Percentiles rank a stretch among this genome's conserved stretches.
phyloP scores from a whole-genome alignment of 2,888 invertebrate genomes.

The Apotomis capreana region DNA sequence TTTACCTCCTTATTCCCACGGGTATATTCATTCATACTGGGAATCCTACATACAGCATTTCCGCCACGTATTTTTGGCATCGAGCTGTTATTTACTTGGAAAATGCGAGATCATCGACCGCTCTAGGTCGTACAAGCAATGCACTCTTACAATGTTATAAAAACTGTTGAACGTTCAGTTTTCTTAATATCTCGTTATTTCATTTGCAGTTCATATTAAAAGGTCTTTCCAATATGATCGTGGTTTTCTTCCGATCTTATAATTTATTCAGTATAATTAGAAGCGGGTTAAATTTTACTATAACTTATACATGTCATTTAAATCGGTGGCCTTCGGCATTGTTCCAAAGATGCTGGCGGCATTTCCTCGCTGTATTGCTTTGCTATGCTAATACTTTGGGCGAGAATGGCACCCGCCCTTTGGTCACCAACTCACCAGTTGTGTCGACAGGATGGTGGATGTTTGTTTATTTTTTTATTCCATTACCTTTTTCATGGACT shows the following conservation, averaged over 20 bases:
- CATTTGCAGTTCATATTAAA: constrained; percentile 5
- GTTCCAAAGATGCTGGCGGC: too few relatives aligned
- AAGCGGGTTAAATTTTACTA: too few relatives aligned
- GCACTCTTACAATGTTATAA: constrained; percentile 42
- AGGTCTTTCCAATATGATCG: constrained; percentile 2
- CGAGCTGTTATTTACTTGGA: constrained; percentile 49
- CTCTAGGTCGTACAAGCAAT: constrained; percentile 52
- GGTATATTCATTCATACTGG: constrained; percentile 21
- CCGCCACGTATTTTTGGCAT: constrained; percentile 48
- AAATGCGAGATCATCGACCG: constrained; percentile 52
- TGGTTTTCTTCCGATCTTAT: neutral
- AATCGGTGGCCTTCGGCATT: too few relatives aligned
- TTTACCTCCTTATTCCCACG: neutral
- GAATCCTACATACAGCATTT: constrained; percentile 24
- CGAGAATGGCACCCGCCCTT: too few relatives aligned
- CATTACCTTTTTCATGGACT: too few relatives aligned
- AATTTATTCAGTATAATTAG: too few relatives aligned
- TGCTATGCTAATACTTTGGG: too few relatives aligned
- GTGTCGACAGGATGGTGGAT: too few relatives aligned
- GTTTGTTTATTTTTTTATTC: too few relatives aligned
- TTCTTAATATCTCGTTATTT: constrained; percentile 23
- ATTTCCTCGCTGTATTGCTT: too few relatives aligned
- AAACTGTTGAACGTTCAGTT: constrained; percentile 16
- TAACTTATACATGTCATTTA: too few relatives aligned
- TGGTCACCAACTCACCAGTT: too few relatives aligned